These are phyloP conservation scores for Motacilla alba DNA, from an alignment of 2,113 vertebrate species.

Conservation along the genomic window DNA sequence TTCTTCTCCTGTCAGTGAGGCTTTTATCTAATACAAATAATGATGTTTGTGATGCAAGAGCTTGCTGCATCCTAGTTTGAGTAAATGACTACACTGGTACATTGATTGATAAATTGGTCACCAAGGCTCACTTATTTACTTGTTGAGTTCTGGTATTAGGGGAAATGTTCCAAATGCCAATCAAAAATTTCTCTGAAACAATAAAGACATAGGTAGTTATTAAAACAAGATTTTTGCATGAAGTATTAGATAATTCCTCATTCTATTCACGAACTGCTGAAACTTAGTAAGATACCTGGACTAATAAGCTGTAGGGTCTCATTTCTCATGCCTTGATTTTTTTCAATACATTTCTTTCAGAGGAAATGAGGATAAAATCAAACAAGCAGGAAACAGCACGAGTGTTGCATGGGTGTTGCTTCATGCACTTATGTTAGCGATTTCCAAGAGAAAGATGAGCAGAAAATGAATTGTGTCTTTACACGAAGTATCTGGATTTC, in stretches of 20 bases:
- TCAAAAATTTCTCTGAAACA: background rate
- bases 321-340: background rate
- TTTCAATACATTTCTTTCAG: background rate
- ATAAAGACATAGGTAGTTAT: background rate
- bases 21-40: background rate
- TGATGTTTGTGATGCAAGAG: background rate
- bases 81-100: background rate
- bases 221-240: background rate
- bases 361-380: background rate
- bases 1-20: background rate
- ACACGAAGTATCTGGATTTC: background rate
- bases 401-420: background rate
- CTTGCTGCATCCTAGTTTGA: background rate
- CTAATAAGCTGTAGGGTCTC: background rate
- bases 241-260: background rate
- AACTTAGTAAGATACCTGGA: background rate
- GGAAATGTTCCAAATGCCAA: background rate
- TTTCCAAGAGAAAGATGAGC: background rate
- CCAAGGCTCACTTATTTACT: background rate
- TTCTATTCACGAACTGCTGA: background rate
- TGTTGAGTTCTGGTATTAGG: background rate
- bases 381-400: background rate
- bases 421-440: background rate
- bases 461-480: background rate
- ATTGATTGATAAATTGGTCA: background rate